Evolutionary conservation across 2,113 vertebrate species (phyloP), one percentile per base, ranked within the genome.

Genomic region (Tor tambroides): DNA sequence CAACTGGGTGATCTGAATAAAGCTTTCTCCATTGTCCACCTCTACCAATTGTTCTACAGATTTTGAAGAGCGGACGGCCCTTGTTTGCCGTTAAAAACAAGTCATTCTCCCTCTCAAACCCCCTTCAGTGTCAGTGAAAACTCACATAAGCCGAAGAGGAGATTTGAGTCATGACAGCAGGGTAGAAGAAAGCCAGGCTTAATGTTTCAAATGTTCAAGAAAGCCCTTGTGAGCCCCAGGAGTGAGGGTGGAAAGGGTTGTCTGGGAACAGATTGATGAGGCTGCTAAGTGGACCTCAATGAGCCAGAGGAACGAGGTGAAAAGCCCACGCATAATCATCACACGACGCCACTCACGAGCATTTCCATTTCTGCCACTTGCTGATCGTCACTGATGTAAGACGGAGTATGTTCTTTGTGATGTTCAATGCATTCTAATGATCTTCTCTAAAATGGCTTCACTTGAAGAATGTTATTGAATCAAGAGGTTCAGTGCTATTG

Each of bases 181-280:
- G 78, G 56, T 69, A 72, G 90, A 85, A 87, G 85, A 88, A 89
- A 84, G 86, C 80, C 32, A 19, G 41, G 51, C 86, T 89, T 91
- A 88, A 89, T 90, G 78, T 90, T 91, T 91, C 84, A 89, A 89
- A 90, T 81, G 85, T 81, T 51, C 88, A 85, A 86, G 69, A 72
- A 84, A 89, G 83, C 78, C 78, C 82, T 43, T 79, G 38, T 89
- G 87, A 84, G 23, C 28, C 86, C 61, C 75, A 41, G 87, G 84
- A 85, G 51, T 89, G 83, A 86, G 61, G 71, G 86, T 56, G 85
- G 77, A 86, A 63, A 82, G 81, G 46, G 32, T 38, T 23, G 80
- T 74, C 86, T 75, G 72, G 54, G 59, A 81, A 59, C 23, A 82
- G 71, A 65, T 86, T 86, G 83, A 90, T 88, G 86, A 89, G 84